phyloP scores from a whole-genome alignment of 2,113 vertebrate species.

The Orthochromis indermauri region DNA sequence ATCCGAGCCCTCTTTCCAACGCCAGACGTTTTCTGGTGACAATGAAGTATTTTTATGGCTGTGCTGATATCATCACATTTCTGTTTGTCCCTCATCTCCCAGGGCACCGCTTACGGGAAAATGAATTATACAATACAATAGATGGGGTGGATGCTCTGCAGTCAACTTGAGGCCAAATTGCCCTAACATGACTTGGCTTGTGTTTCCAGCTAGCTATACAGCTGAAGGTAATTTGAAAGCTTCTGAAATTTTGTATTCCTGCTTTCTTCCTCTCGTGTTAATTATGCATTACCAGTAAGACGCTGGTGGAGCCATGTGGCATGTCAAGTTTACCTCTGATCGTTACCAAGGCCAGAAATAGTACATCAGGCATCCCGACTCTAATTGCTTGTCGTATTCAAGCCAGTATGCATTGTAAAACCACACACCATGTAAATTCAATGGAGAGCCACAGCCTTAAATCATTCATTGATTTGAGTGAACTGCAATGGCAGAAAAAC shows the following conservation, averaged over 20 bases:
- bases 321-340: neutral
- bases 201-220: slow-evolving; percentile 3
- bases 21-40: slow-evolving; percentile 25
- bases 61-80: slow-evolving; percentile 58
- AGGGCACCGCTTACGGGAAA: slow-evolving; percentile 25
- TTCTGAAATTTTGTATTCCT: neutral
- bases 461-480: slow-evolving; percentile 43
- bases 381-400: neutral
- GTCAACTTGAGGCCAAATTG: slow-evolving; percentile 33
- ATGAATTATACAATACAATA: slow-evolving; percentile 51
- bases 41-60: slow-evolving; percentile 47
- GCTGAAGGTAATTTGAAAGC: neutral
- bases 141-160: slow-evolving; percentile 30
- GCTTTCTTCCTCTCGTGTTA: slow-evolving; percentile 1
- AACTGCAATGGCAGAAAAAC: slow-evolving; percentile 24
- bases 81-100: slow-evolving; percentile 44
- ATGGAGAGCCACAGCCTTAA: neutral
- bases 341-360: slow-evolving; percentile 4
- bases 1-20: slow-evolving; percentile 37
- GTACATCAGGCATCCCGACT: neutral
- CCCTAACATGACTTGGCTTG: slow-evolving; percentile 29
- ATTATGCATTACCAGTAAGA: slow-evolving; percentile 35
- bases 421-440: neutral
- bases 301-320: neutral
- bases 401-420: neutral